Evolutionary conservation across 1,140 invertebrate species (phyloP), one percentile per base, ranked within the genome.

Genomic region (Pygmarrhopalites habei): DNA sequence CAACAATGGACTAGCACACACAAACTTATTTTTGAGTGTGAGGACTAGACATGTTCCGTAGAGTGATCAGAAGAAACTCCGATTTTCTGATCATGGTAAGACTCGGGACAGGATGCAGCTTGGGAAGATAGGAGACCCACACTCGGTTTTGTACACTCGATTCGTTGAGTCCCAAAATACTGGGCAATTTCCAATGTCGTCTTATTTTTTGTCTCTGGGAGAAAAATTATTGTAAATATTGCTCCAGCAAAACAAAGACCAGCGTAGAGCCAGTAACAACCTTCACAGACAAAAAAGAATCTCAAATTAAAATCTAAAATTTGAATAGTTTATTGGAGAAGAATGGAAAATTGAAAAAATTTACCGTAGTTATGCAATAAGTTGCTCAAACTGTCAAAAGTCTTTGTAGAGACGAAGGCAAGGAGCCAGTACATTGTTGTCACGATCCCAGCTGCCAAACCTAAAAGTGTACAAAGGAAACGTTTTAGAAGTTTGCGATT

Each of bases 131-230:
- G 23, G 7, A 49, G 19, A 5, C 12, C 46, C 19, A 15, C 46
- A 19, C 46, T 23, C 46, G 12, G 46, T 23, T 49, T 49, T 7
- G 7, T 10, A 14, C 23, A 10, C 7, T 21, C 46, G 7, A 7
- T 15, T 26, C 7, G 15, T 17, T 25, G 12, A 28, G 83, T 3
- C 7, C 29, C 46, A 56, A 60, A 60, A 23, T 60, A 51, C 23
- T 32, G 12, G 12, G 53, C 25, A 29, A 80, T 78, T 65, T 81
- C 77, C 55, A 78, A 76, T 23, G 77, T 71, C n/a, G 72, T 73
- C 65, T 74, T 76, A 25, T 75, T 75, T 71, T 81, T 80, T 1
- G 79, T 81, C 71, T 81, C 79, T 10, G 79, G 79, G n/a, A 81
- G 73, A 62, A 74, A 72, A 57, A 77, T 69, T 66, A 73, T 73